Percentiles rank a stretch among this genome's conserved stretches.
These are phyloP conservation scores for Parus major DNA, from an alignment of 2,113 vertebrate genomes.

Conservation along the genomic window DNA sequence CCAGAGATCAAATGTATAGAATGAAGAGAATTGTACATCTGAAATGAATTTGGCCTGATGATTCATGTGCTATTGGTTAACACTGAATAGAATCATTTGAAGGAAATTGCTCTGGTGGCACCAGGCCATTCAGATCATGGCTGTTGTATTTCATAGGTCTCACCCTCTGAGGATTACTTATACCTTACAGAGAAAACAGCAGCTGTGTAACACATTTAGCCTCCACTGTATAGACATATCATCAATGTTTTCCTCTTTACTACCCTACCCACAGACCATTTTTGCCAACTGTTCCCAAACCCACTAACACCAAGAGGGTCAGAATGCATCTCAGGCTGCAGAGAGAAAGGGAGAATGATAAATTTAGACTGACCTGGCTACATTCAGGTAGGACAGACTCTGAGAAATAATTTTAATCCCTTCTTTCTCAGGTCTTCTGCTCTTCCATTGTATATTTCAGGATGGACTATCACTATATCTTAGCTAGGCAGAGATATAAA, in stretches of 20 bases:
- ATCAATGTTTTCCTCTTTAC: background rate
- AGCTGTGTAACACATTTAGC: slow-evolving; percentile 40
- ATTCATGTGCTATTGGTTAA: slow-evolving; percentile 47
- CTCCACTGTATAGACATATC: background rate
- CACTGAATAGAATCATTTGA: slow-evolving; percentile 20
- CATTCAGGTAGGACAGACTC: background rate
- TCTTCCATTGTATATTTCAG: background rate
- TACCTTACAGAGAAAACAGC: slow-evolving; percentile 17
- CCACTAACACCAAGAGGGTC: background rate
- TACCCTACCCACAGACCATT: background rate
- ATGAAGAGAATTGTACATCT: slow-evolving; percentile 26
- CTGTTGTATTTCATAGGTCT: slow-evolving; percentile 34
- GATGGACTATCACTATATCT: background rate
- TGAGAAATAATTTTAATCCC: background rate
- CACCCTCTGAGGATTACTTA: slow-evolving; percentile 10
- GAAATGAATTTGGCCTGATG: slow-evolving; percentile 30
- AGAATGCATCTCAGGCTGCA: background rate
- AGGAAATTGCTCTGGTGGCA: slow-evolving; percentile 42
- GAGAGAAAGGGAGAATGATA: background rate
- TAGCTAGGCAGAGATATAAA: background rate
- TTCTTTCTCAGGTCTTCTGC: background rate
- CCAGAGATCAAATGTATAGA: background rate
- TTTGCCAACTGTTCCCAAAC: background rate
- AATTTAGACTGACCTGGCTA: background rate
- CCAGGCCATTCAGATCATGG: background rate